A percentile compares a stretch with the other conserved stretches of the same genome.
These are phyloP conservation scores for Lumbricus terrestris DNA, from an alignment of 2,888 invertebrate genomes.

Conservation along the genomic window DNA sequence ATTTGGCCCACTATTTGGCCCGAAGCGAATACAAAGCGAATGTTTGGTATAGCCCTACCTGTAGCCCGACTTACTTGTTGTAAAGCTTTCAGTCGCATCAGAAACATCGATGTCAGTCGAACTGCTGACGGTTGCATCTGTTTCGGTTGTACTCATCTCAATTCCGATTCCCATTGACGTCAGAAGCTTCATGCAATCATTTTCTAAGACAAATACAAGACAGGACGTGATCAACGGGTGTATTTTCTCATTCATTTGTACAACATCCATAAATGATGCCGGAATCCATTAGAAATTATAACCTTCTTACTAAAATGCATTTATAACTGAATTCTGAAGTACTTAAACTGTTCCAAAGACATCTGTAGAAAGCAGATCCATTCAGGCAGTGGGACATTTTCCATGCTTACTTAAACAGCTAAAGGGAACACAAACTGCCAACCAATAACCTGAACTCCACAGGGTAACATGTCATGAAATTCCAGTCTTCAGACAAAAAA, in stretches of 20 bases:
- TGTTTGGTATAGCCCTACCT: no score
- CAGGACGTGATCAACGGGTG: neutral
- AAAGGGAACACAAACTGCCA: neutral
- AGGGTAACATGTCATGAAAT: neutral
- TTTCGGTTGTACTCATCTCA: neutral
- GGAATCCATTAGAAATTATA: no score
- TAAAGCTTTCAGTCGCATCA: neutral
- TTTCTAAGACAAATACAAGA: neutral
- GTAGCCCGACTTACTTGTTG: neutral
- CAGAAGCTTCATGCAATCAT: neutral
- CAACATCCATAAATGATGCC: neutral
- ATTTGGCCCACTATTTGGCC: no score
- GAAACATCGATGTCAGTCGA: neutral
- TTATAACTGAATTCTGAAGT: neutral
- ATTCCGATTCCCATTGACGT: neutral
- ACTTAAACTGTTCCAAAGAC: neutral
- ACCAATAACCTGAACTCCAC: neutral
- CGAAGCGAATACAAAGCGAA: no score
- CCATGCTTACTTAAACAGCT: neutral
- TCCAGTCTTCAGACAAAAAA: neutral
- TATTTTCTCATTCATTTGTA: neutral
- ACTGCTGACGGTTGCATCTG: neutral
- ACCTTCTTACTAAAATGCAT: no score
- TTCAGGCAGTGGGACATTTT: neutral
- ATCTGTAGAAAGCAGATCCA: no score